Evolutionary conservation across 2,888 invertebrate species (phyloP), one percentile per base, ranked within the genome.

Genomic region (Pandemis corylana): DNA sequence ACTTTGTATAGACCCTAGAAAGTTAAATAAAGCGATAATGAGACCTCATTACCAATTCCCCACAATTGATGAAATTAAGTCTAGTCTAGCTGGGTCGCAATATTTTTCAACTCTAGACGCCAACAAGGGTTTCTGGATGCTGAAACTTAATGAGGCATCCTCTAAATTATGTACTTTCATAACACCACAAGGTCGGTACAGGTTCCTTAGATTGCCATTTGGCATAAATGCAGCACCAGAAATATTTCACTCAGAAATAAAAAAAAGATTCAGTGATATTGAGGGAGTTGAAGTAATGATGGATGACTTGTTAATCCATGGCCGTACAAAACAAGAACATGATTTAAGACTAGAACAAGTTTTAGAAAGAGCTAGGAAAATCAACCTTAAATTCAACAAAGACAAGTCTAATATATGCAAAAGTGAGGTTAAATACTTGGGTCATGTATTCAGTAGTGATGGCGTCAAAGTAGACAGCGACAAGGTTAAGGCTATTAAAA

Each of bases 81-180:
- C 44, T 6, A 44, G 7, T 2, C 7, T 44, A 7, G 44, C 9
- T 9, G 44, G 44, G 2, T 0, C 44, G 2, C 5, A 44, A 9
- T 44, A 9, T 44, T 44, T 44, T 9, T 44, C 44, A 7, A 44
- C 44, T 2, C 6, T 44, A 44, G 44, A 44, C 7, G 7, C 44
- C 2, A 78, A 77, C 15, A 78, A 78, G 71, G 79, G 78, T 12
- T 81, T 78, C 63, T 79, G 78, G 77, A 79, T 77, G 76, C 49
- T 79, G 13, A 64, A 46, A 56, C 65, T 81, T 13, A 28, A 46
- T 44, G 74, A 77, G 41, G 20, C 42, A 5, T 71, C 72, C 5
- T 79, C 79, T 15, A 72, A 77, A 20, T 71, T 80, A 0, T 80
- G 79, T 46, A 81, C 81, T n/a, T 81, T 80, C 51, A 77, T 76